Percentiles rank a stretch among this genome's conserved stretches.
Evolutionary conservation across 2,113 vertebrate genomes (phyloP).

Genomic region (Strix aluco): DNA sequence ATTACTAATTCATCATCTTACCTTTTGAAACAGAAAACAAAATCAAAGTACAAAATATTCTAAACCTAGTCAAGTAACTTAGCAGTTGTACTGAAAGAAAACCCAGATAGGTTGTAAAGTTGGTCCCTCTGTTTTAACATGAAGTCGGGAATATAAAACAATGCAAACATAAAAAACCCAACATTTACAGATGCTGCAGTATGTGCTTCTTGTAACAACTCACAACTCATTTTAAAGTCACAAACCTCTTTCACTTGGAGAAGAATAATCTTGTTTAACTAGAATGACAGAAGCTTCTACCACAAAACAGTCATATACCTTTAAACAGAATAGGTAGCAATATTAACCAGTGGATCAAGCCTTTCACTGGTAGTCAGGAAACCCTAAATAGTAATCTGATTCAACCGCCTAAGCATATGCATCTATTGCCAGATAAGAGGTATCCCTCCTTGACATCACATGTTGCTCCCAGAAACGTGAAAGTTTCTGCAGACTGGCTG

Average conservation of each 20-base stretch:
- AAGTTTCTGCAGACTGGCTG: not conserved
- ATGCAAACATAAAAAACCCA: not conserved
- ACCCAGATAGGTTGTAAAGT: not conserved
- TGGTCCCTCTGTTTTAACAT: not conserved
- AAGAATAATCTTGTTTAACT: not conserved
- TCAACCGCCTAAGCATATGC: not conserved
- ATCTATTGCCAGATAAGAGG: not conserved
- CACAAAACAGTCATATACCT: not conserved
- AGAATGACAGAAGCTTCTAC: not conserved
- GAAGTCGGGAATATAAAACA: not conserved
- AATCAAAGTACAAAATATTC: not conserved
- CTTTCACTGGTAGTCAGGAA: not conserved
- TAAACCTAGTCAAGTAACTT: not conserved
- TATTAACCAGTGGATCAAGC: not conserved
- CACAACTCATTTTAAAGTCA: not conserved
- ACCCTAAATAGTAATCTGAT: not conserved
- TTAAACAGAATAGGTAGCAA: not conserved
- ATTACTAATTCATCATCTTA: not conserved
- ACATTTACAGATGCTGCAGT: not conserved
- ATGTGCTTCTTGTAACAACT: accelerated
- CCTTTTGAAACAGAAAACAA: not conserved
- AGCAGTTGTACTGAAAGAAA: not conserved
- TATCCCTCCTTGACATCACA: too few species aligned
- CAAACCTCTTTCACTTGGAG: not conserved
- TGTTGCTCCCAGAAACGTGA: not conserved